Evolutionary conservation across 2,113 vertebrate species (phyloP).

Genomic region (Paracanthobrama guichenoti): DNA sequence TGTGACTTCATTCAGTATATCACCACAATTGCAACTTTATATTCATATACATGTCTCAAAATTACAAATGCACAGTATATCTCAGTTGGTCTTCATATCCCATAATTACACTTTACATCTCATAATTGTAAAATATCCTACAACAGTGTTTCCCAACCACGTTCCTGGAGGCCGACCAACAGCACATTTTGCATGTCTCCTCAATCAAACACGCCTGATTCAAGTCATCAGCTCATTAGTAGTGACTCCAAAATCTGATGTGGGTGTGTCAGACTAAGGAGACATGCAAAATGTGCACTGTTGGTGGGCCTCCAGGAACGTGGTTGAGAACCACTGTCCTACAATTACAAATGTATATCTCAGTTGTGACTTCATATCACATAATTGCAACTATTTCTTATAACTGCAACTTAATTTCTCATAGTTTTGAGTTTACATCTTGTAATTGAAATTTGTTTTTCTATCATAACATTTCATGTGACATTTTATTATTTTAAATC

Average conservation of each 20-base stretch:
- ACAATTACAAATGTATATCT: not conserved
- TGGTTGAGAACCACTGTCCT: too few species aligned
- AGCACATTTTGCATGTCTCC: too few species aligned
- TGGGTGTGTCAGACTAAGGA: too few species aligned
- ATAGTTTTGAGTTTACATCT: not conserved
- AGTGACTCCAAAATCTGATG: too few species aligned
- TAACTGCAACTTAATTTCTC: not conserved
- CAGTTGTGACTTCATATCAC: not conserved
- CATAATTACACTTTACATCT: not conserved
- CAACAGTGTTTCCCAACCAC: too few species aligned
- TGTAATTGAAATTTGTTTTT: not conserved
- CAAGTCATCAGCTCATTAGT: too few species aligned
- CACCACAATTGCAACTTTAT: not conserved
- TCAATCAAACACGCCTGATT: rapidly evolving
- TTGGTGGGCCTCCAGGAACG: too few species aligned
- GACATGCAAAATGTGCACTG: too few species aligned
- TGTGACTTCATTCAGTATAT: not conserved
- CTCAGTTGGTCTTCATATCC: not conserved
- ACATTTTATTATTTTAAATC: not conserved
- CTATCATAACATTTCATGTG: not conserved
- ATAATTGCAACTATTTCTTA: not conserved
- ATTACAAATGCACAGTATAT: too few species aligned
- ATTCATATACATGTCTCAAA: not conserved
- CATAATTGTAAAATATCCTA: not conserved
- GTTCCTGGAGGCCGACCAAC: too few species aligned